phyloP scores from a whole-genome alignment of 2,797 vertebrate genomes.

The Spheniscus humboldti region DNA sequence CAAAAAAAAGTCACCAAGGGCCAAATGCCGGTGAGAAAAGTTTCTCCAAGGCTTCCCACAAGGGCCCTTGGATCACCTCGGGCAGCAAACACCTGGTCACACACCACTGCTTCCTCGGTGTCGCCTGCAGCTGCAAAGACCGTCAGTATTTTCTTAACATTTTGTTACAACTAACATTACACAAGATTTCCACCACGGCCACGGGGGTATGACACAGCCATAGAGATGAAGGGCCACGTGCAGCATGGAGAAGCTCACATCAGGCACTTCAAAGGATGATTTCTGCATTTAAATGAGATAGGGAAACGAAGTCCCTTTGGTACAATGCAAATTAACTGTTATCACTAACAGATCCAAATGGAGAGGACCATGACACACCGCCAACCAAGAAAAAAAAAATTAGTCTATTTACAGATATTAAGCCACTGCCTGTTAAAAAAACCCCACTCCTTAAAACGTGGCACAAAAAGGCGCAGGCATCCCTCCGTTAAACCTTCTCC shows the following conservation, averaged over 20 bases:
- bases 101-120: accelerated
- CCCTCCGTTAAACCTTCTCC: neutral
- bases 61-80: neutral
- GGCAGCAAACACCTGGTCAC: neutral
- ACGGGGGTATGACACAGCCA: neutral
- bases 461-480: neutral
- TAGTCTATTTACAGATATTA: neutral
- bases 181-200: neutral
- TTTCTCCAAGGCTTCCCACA: neutral
- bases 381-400: neutral
- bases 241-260: neutral
- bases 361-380: neutral
- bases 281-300: neutral
- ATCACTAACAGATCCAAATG: neutral
- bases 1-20: neutral
- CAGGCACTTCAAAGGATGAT: neutral
- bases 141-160: accelerated
- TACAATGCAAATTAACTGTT: neutral
- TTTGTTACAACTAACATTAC: neutral
- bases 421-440: neutral
- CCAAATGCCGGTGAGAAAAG: neutral
- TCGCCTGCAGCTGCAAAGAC: neutral
- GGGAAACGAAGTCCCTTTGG: neutral
- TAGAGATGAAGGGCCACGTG: accelerated
- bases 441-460: neutral